Base-by-base conservation (phyloP, 1,140 invertebrate species). In the Hesperophylax magnus region DNA sequence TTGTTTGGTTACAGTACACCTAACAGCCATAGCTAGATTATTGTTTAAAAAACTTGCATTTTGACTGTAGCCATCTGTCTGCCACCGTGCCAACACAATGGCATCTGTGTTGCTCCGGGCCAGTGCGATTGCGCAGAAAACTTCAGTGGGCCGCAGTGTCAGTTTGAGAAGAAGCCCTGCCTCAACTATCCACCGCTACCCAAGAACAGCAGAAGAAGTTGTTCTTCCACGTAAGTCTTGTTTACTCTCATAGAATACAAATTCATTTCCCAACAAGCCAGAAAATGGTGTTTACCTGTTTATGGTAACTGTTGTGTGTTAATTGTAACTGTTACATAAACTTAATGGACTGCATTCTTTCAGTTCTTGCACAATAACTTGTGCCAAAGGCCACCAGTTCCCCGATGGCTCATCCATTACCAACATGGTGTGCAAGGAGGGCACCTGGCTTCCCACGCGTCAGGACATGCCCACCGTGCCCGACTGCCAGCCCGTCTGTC, bases 71-170 rank as follows among this genome's bases (percentile, higher is more conserved):
- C 94, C 5, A 89, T 92, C 81, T 97, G 96, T 86, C 85, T 92
- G 17, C 93, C 94, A 0, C 87, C 91, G 1, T 97, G 96, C 86
- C 89, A 93, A 85, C 96, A 97, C 87, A 94, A 92, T 67, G 96
- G 96, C 0, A 93, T 94, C 17, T 97, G 96, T 85, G 85, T 94
- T 0, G 90, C 89, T 1, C 94, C 94, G 0, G 93, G 95, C 86
- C 87, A 91, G 1, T 97, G 96, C 84, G 86, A 93, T 11, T 97
- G 96, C 84, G 89, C 93, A 0, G 90, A 93, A 22, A 93, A 93
- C 84, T 96, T 92, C 86, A 91, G 91, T 27, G 96, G 96, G 18
- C 91, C 92, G 1, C 90, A 93, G 65, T 97, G 96, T 85, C 94
- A 97, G 86, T 93, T 92, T 83, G 93, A 94, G 86, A 92, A 92